A percentile compares a stretch with the other conserved stretches of the same genome.
These are phyloP conservation scores for Cepphus grylle DNA, from an alignment of 2,113 vertebrate genomes.

Conservation along the genomic window DNA sequence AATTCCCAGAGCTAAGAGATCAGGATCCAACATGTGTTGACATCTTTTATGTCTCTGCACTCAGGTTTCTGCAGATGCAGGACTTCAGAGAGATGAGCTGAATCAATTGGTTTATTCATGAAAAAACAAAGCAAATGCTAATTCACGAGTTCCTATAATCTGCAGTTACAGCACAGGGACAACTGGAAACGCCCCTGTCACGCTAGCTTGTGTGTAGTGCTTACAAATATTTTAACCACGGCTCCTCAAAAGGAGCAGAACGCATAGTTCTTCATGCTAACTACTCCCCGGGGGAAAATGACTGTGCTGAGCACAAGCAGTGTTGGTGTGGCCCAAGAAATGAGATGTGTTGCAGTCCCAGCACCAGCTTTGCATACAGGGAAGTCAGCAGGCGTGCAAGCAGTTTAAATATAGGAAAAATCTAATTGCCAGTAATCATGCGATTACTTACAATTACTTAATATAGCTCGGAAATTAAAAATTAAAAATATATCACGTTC, in stretches of 20 bases:
- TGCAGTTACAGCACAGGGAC: background rate
- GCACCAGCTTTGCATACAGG: background rate
- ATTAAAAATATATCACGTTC: background rate
- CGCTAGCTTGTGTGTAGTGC: background rate
- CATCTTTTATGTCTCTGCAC: background rate
- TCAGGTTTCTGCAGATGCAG: background rate
- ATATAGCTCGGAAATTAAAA: background rate
- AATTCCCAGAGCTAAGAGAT: background rate
- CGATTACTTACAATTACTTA: background rate
- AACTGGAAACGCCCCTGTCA: background rate
- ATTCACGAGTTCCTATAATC: background rate
- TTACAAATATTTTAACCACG: background rate
- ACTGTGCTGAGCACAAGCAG: background rate
- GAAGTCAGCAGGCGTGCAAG: background rate
- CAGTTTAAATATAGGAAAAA: background rate
- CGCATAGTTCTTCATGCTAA: background rate
- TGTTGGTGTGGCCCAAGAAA: background rate
- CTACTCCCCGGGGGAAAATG: background rate
- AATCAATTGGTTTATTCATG: background rate
- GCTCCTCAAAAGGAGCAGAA: background rate
- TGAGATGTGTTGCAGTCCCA: background rate
- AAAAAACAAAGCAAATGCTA: background rate
- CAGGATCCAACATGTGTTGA: background rate
- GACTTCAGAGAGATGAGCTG: background rate
- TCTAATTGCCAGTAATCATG: background rate